phyloP scores from a whole-genome alignment of 92 coral and sea anemone species.

The Phenganax subtilis region DNA sequence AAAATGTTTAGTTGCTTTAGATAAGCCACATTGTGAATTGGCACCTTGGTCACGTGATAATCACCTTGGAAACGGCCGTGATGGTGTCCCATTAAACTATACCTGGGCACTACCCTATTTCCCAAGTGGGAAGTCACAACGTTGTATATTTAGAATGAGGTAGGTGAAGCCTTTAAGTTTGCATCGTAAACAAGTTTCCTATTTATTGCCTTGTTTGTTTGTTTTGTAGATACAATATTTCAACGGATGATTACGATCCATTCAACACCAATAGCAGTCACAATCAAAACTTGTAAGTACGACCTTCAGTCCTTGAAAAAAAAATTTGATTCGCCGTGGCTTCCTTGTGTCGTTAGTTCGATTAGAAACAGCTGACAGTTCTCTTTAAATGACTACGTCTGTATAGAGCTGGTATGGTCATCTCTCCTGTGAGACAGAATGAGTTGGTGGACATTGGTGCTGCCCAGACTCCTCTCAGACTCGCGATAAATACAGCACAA shows the following conservation, averaged over 20 bases:
- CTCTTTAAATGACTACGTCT: too few relatives aligned
- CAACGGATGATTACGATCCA: conserved; percentile 96
- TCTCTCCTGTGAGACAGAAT: conserved; percentile 82
- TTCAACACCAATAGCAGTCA: conserved; percentile 76
- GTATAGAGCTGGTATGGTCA: conserved; percentile 51
- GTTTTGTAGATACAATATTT: conserved; percentile 74
- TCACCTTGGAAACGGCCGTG: conserved; percentile 98
- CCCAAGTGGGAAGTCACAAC: conserved; percentile 63
- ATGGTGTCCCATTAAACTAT: conserved; percentile 79
- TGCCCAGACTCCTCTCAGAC: conserved; percentile 65
- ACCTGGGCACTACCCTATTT: conserved; percentile 88
- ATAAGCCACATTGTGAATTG: conserved; percentile 69
- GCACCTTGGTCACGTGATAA: conserved; percentile 90
- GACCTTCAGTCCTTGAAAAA: background rate
- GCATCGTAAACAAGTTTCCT: background rate
- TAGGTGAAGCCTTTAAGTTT: background rate
- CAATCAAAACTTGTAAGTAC: conserved; percentile 76
- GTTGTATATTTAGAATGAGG: conserved; percentile 87
- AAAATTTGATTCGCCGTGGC: background rate
- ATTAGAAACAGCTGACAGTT: too few relatives aligned
- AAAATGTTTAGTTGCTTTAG: conserved; percentile 68
- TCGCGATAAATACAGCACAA: conserved; percentile 96
- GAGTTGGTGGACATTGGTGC: conserved; percentile 87
- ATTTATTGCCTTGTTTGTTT: too few relatives aligned
- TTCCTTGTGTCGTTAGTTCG: background rate